phyloP scores from a whole-genome alignment of 2,113 vertebrate genomes.

The Mormyrus lacerda region DNA sequence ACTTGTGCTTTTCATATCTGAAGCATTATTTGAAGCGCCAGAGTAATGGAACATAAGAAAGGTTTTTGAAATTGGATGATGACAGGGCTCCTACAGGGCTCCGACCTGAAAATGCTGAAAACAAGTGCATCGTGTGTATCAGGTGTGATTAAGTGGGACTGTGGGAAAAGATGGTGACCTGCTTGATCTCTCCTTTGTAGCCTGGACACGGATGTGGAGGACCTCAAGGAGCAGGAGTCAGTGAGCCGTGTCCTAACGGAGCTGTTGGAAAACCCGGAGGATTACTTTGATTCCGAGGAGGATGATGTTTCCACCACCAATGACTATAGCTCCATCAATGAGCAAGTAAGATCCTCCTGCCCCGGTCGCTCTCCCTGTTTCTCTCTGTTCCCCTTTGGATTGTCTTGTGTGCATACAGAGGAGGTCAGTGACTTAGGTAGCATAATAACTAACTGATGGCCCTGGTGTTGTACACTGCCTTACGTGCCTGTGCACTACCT shows the following conservation, averaged over 20 bases:
- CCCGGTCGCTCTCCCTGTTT: background rate
- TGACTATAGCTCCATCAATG: constrained; percentile 93
- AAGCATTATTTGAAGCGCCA: background rate
- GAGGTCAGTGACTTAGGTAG: background rate
- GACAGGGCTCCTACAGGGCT: background rate
- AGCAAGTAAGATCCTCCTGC: constrained; percentile 68
- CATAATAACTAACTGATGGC: background rate
- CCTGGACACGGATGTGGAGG: constrained; percentile 82
- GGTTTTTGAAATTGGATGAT: background rate
- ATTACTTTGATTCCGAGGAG: constrained; percentile 88
- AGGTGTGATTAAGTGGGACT: background rate
- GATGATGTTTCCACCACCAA: constrained; percentile 91
- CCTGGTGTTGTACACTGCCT: background rate
- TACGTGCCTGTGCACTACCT: background rate
- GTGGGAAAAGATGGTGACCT: background rate
- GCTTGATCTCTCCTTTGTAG: constrained; percentile 37
- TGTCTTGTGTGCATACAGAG: background rate
- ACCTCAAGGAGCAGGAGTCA: constrained; percentile 87
- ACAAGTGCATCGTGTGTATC: background rate
- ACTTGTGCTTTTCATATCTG: background rate
- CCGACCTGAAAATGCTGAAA: background rate
- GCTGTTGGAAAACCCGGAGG: constrained; percentile 90
- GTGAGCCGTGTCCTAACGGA: constrained; percentile 87
- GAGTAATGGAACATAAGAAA: background rate
- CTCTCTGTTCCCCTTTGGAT: background rate